These are phyloP conservation scores for Brevimyrus niger DNA, from an alignment of 2,113 vertebrate species.

Conservation along the genomic window DNA sequence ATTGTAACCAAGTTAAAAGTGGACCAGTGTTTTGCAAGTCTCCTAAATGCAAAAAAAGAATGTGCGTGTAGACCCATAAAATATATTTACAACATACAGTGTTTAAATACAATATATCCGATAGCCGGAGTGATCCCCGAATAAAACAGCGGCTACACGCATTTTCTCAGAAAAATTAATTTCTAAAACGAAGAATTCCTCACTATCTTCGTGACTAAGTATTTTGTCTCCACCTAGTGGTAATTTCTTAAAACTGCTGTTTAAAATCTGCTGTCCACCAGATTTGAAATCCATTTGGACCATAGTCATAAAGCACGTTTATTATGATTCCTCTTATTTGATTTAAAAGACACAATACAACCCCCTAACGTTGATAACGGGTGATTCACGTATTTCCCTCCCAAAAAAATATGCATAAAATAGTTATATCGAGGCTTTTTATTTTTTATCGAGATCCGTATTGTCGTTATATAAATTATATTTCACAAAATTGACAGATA, in stretches of 20 bases:
- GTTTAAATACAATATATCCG: background rate
- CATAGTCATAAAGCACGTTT: background rate
- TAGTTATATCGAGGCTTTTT: background rate
- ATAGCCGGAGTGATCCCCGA: background rate
- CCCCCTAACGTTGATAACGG: background rate
- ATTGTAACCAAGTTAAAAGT: background rate
- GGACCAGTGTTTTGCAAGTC: background rate
- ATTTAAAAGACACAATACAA: background rate
- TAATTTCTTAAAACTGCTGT: background rate
- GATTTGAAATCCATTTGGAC: background rate
- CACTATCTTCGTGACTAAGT: background rate
- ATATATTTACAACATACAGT: background rate
- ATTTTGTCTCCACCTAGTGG: constrained; percentile 18
- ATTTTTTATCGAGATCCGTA: background rate
- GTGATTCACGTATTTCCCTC: background rate
- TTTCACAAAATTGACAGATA: background rate
- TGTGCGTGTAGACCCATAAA: background rate
- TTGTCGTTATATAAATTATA: background rate
- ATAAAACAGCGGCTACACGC: background rate
- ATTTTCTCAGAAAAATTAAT: background rate
- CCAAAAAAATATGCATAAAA: background rate
- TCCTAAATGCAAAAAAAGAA: background rate
- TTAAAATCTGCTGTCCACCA: background rate
- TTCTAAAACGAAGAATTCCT: background rate
- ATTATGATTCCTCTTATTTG: background rate